These are phyloP conservation scores for Pseudeuparius sepicola DNA, from an alignment of 2,888 invertebrate species.

Conservation along the genomic window DNA sequence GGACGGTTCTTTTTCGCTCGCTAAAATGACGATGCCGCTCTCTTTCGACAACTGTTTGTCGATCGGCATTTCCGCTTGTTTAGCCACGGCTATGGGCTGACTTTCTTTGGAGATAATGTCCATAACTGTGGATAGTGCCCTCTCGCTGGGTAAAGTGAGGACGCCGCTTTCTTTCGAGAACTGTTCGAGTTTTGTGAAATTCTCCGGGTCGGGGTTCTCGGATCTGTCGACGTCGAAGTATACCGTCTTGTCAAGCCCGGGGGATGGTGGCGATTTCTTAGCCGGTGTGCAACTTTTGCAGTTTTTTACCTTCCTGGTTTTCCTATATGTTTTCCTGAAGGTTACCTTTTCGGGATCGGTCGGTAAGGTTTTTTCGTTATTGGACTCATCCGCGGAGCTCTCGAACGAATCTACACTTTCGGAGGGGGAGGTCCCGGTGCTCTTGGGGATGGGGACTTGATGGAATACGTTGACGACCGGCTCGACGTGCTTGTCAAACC, in stretches of 20 bases:
- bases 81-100: background rate
- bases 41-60: constrained; percentile 24
- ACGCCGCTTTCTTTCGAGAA: constrained; percentile 34
- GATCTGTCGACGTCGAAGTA: constrained; percentile 8
- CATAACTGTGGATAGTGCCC: too few species aligned
- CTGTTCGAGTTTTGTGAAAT: constrained; percentile 14
- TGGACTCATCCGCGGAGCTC: constrained; percentile 28
- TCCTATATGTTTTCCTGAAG: constrained; percentile 27
- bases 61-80: too few species aligned
- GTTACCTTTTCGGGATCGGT: constrained; percentile 22
- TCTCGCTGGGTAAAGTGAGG: constrained; percentile 29
- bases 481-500: constrained; percentile 32
- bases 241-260: background rate
- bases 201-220: constrained; percentile 4
- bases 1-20: too few species aligned
- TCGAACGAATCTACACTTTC: constrained; percentile 21
- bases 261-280: background rate
- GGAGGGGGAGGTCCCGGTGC: constrained; percentile 10
- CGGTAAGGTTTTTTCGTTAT: constrained; percentile 21
- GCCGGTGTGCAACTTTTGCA: background rate
- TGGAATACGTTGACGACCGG: constrained; percentile 4
- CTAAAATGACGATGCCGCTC: too few species aligned
- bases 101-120: background rate
- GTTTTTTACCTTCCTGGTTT: constrained; percentile 23
- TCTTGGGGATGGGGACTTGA: constrained; percentile 5